A percentile compares a stretch with the other conserved stretches of the same genome.
phyloP scores from a whole-genome alignment of 2,888 invertebrate species.

The Rhingia rostrata region DNA sequence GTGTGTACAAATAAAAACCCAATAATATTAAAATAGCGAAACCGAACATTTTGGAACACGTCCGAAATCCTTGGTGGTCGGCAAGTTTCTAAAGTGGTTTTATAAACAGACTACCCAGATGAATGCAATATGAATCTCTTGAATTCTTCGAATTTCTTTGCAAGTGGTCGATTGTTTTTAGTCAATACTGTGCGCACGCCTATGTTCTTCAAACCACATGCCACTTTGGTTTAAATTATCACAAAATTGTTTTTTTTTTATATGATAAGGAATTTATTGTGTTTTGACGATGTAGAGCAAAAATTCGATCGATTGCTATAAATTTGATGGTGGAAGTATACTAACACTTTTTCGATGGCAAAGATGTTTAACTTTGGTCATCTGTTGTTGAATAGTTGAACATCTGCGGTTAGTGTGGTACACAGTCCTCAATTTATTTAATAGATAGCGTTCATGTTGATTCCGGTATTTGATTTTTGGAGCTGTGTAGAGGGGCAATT shows the following conservation, averaged over 20 bases:
- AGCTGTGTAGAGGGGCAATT: too few relatives aligned
- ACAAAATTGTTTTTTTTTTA: background rate
- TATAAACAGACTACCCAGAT: background rate
- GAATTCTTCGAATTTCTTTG: too few relatives aligned
- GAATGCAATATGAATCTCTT: background rate
- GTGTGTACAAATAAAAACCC: too few relatives aligned
- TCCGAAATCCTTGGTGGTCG: too few relatives aligned
- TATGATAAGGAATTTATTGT: constrained; percentile 11
- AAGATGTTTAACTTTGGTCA: background rate
- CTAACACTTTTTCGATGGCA: background rate
- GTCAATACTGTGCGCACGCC: constrained; percentile 1
- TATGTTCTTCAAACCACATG: background rate
- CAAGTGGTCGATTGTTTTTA: background rate
- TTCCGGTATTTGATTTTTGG: too few relatives aligned
- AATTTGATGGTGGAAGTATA: background rate
- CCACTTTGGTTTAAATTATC: constrained; percentile 16
- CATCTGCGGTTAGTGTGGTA: too few relatives aligned
- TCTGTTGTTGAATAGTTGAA: too few relatives aligned
- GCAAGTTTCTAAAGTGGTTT: too few relatives aligned
- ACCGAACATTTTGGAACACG: too few relatives aligned
- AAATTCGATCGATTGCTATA: background rate
- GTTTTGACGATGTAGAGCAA: constrained; percentile 12
- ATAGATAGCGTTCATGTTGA: too few relatives aligned
- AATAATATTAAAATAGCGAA: too few relatives aligned
- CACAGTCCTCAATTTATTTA: too few relatives aligned